phyloP scores from a whole-genome alignment of 2,113 vertebrate species.

The Scomber scombrus region DNA sequence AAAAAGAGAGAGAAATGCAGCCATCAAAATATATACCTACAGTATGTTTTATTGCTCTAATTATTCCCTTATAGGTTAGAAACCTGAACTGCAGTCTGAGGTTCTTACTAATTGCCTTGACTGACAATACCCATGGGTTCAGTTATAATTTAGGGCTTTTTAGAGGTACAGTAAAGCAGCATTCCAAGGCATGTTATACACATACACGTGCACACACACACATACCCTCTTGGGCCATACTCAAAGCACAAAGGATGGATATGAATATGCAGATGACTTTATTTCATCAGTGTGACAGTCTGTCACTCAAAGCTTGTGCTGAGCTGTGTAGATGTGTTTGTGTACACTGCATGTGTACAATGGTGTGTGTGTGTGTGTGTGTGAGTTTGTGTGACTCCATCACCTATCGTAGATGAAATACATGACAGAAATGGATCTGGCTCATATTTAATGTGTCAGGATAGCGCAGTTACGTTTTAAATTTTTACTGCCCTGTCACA shows the following conservation, averaged over 20 bases:
- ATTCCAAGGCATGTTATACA: background rate
- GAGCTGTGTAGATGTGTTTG: background rate
- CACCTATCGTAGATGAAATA: background rate
- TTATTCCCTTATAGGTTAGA: constrained; percentile 33
- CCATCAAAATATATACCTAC: constrained; percentile 2
- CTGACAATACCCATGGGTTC: constrained; percentile 16
- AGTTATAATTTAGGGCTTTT: constrained; percentile 17
- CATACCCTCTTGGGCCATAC: background rate
- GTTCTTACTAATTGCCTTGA: constrained; percentile 24
- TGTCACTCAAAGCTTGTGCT: constrained; percentile 22
- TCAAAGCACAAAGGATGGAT: background rate
- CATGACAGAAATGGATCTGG: constrained; percentile 4
- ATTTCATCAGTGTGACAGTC: constrained; percentile 27
- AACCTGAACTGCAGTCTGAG: background rate
- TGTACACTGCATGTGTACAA: background rate
- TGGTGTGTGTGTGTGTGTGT: constrained; percentile 4
- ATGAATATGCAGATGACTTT: constrained; percentile 40
- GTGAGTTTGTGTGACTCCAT: background rate
- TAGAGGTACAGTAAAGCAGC: background rate
- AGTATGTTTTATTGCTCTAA: constrained; percentile 13
- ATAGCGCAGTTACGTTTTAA: background rate
- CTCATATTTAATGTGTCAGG: background rate
- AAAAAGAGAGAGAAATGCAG: constrained; percentile 5
- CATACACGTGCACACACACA: background rate
- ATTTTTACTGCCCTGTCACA: too few species aligned